phyloP scores from a whole-genome alignment of 2,113 vertebrate species.

The Dipodomys ordii region DNA sequence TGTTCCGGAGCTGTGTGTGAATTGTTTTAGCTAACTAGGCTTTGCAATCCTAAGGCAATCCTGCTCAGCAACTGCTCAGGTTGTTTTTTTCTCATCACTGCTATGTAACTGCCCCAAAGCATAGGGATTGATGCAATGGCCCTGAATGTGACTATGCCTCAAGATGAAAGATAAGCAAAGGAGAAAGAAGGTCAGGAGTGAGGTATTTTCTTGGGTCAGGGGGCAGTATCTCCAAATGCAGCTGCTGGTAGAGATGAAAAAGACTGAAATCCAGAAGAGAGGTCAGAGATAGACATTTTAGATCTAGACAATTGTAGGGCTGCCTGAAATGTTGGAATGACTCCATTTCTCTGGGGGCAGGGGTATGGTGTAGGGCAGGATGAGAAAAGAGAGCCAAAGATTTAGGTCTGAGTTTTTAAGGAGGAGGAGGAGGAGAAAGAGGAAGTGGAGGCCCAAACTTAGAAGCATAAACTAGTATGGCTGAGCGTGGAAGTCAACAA shows the following conservation, averaged over 20 bases:
- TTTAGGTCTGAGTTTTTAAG: constrained; percentile 31
- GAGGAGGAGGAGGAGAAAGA: constrained; percentile 13
- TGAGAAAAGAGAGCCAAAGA: constrained; percentile 42
- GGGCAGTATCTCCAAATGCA: constrained; percentile 45
- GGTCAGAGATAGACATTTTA: constrained; percentile 47
- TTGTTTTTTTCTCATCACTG: constrained; percentile 45
- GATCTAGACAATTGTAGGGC: constrained; percentile 40
- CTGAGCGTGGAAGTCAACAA: constrained; percentile 4
- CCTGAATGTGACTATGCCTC: constrained; percentile 6
- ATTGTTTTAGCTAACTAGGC: not conserved
- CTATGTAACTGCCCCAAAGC: constrained; percentile 29
- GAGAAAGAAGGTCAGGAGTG: constrained; percentile 47
- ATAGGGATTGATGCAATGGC: not conserved
- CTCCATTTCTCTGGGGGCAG: constrained; percentile 36
- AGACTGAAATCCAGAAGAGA: constrained; percentile 45
- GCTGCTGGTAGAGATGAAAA: constrained; percentile 39
- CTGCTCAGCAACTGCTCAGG: not conserved
- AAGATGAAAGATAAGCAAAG: constrained; percentile 44
- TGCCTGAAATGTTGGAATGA: constrained; percentile 36
- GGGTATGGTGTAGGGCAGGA: not conserved
- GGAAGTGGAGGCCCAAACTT: constrained; percentile 24
- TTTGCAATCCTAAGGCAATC: not conserved
- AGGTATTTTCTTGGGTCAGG: constrained; percentile 53
- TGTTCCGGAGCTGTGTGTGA: not conserved
- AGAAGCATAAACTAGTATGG: constrained; percentile 16